Evolutionary conservation across 1,140 invertebrate genomes (phyloP).

Genomic region (Nomia melanderi): DNA sequence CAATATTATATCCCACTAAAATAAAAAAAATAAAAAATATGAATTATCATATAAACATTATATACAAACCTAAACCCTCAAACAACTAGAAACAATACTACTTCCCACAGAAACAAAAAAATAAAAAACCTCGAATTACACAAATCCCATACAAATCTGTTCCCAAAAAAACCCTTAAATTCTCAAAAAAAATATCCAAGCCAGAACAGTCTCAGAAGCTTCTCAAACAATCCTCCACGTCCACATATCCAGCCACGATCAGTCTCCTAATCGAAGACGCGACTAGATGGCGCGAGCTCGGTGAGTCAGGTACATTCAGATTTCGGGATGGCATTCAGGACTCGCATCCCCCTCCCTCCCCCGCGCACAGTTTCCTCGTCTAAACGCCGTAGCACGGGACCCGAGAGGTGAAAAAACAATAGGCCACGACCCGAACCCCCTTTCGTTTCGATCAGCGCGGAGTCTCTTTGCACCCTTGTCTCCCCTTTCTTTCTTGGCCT

Average conservation of each 20-base stretch:
- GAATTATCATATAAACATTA: too few species aligned
- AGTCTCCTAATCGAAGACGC: conserved; percentile 52
- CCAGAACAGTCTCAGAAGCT: too few species aligned
- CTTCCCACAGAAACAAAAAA: too few species aligned
- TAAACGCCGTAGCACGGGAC: conserved; percentile 53
- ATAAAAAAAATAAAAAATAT: too few species aligned
- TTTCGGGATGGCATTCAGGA: conserved; percentile 48
- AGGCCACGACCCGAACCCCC: conserved; percentile 57
- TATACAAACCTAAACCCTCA: too few species aligned
- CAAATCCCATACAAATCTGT: too few species aligned
- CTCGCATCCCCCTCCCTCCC: conserved; percentile 9
- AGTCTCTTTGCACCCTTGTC: conserved; percentile 47
- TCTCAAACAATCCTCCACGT: too few species aligned
- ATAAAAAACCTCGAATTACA: too few species aligned
- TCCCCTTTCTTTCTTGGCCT: conserved; percentile 48
- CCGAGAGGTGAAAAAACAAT: conserved; percentile 70
- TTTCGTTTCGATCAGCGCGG: conserved; percentile 58
- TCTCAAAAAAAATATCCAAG: too few species aligned
- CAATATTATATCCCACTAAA: too few species aligned
- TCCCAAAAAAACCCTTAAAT: too few species aligned
- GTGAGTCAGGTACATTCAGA: conserved; percentile 40
- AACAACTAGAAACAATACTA: too few species aligned
- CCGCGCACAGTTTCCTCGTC: not conserved
- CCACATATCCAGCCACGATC: conserved; percentile 5
- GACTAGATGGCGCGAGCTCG: not conserved